Base-by-base conservation (phyloP, 2,113 vertebrate genomes). In the Andinoacara biseriatus region DNA sequence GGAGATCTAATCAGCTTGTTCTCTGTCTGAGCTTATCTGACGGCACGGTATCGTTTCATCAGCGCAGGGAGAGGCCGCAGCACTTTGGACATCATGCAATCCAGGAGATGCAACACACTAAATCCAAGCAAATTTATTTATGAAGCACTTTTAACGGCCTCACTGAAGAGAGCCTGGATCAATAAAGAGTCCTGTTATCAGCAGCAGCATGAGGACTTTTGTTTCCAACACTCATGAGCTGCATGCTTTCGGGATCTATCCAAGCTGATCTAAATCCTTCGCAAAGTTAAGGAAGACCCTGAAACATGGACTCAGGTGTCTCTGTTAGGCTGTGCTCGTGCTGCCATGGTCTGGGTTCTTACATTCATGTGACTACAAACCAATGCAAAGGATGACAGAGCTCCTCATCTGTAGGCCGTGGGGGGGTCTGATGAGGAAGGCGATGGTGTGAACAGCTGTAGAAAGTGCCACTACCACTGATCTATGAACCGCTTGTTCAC, bases 31-130 rank as follows among this genome's bases (percentile, higher is more conserved):
- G 67, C 80, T 93, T 91, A 91, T 93, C 90, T 88, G 1, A 54
- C 58, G 29, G 6, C n/a, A 54, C 79, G 3, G 26, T 85, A 89
- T 93, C 80, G 86, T 35, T 72, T 69, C 86, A 76, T 89, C 75
- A 11, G 46, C n/a, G 56, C 56, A 15, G 15, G 72, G 38, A 35
- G 60, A 80, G 26, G 63, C 5, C 26, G 26, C 54, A 58, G 87
- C 87, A 89, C 92, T 93, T 93, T 93, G 87, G 87, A 92, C 92
- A 56, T 76, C 67, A 24, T 74, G 84, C 2, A 4, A 57, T 79
- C 52, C 24, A 5, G 49, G 3, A 87, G 86, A 91, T 87, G 78
- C 5, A 0, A 18, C 56, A 76, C n/a, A 7, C 56, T 65, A 63
- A 86, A 74, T 29, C 80, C 56, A 52, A 58, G 65, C 33, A 61